A percentile compares a stretch with the other conserved stretches of the same genome.
Conservation (phyloP, 2,113 vertebrate genomes). For the Noctilio leporinus region DNA sequence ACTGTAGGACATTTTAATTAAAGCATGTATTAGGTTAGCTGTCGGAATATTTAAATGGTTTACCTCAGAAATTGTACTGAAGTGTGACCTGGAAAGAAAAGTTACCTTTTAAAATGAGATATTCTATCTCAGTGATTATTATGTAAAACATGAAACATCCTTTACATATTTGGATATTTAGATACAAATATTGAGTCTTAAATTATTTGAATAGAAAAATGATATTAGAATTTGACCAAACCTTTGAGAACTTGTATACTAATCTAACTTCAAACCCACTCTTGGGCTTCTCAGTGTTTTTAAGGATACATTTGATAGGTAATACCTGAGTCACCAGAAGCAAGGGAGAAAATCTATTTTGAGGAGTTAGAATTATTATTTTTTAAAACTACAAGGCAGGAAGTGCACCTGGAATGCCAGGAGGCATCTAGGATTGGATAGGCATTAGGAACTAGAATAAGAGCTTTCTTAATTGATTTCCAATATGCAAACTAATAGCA, state of each 20-base stretch:
- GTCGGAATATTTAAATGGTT: not conserved
- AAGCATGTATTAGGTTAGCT: not conserved
- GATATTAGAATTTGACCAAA: not conserved
- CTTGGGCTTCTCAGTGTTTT: not conserved
- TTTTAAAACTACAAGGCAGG: not conserved
- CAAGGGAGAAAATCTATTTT: not conserved
- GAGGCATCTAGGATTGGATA: not conserved
- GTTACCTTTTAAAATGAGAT: not conserved
- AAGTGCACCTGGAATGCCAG: not conserved
- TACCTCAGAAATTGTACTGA: not conserved
- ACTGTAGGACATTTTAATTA: not conserved
- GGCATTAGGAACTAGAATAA: not conserved
- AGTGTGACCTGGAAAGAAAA: not conserved
- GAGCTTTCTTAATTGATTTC: conserved; percentile 26
- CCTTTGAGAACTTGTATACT: not conserved
- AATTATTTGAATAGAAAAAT: not conserved
- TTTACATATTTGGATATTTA: not conserved
- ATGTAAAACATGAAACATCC: not conserved
- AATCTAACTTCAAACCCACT: not conserved
- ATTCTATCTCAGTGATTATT: not conserved
- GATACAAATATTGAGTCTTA: not conserved
- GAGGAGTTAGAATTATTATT: not conserved
- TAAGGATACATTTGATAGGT: not conserved
- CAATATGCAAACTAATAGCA: not conserved
- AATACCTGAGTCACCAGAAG: not conserved